Percentiles rank a stretch among this genome's conserved stretches.
phyloP scores from a whole-genome alignment of 2,888 invertebrate genomes.

The Osmoderma eremita region DNA sequence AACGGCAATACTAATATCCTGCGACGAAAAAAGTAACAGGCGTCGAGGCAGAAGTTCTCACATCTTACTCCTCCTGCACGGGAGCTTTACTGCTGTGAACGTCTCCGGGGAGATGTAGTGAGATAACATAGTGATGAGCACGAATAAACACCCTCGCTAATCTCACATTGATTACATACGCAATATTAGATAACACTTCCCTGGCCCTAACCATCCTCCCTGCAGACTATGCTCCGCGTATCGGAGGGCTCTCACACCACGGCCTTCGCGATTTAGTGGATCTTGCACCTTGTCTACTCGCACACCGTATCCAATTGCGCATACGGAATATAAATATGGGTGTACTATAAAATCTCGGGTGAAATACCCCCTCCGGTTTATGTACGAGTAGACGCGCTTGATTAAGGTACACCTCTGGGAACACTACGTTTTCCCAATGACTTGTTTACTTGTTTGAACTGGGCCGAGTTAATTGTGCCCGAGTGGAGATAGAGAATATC shows the following conservation, averaged over 20 bases:
- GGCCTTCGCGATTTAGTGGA: constrained; percentile 44
- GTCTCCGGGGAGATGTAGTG: constrained; percentile 59
- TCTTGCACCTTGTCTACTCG: constrained; percentile 48
- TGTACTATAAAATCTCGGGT: constrained; percentile 43
- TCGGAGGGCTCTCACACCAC: constrained; percentile 23
- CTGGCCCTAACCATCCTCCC: constrained; percentile 46
- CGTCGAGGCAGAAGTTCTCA: constrained; percentile 46
- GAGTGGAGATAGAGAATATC: constrained; percentile 8
- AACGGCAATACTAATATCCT: constrained; percentile 58
- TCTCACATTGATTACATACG: constrained; percentile 63
- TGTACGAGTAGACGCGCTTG: constrained; percentile 36
- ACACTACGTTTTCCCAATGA: constrained; percentile 46
- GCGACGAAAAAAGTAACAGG: constrained; percentile 49
- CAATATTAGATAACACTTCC: constrained; percentile 63
- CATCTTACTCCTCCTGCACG: constrained; percentile 42
- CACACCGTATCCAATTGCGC: constrained; percentile 52
- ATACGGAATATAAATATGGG: constrained; percentile 46
- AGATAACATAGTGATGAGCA: constrained; percentile 59
- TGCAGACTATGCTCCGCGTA: constrained; percentile 9
- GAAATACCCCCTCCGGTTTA: constrained; percentile 34
- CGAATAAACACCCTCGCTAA: constrained; percentile 61
- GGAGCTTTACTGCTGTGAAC: constrained; percentile 40
- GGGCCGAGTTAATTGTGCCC: constrained; percentile 22
- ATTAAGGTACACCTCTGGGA: constrained; percentile 48
- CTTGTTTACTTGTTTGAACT: constrained; percentile 44